These are phyloP conservation scores for Caradrina kadenii DNA, from an alignment of 2,888 invertebrate genomes.

Conservation along the genomic window DNA sequence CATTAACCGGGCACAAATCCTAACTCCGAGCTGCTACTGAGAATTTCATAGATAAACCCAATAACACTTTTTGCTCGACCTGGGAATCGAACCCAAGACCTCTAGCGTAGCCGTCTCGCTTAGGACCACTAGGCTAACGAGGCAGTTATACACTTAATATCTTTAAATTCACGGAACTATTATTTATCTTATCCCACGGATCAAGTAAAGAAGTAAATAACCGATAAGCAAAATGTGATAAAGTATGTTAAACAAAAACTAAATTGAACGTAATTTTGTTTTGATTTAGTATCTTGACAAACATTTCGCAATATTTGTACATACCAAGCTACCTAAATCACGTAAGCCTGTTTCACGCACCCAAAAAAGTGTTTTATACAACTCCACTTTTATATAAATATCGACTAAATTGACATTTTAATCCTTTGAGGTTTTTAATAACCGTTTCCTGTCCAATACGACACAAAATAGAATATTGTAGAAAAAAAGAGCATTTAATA, in stretches of 20 bases:
- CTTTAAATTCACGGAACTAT: no score
- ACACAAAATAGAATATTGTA: slow-evolving; percentile 71
- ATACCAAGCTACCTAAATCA: slow-evolving; percentile 26
- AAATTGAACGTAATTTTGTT: slow-evolving; percentile 5
- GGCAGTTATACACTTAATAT: no score
- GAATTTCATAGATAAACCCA: no score
- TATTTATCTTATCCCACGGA: no score
- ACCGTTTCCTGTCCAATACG: slow-evolving; percentile 80
- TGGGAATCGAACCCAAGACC: no score
- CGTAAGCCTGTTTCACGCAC: slow-evolving; percentile 49
- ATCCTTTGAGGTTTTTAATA: slow-evolving; percentile 76
- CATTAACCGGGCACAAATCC: no score
- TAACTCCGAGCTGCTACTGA: no score
- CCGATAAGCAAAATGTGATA: neutral
- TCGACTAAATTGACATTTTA: slow-evolving; percentile 64
- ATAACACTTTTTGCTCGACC: no score
- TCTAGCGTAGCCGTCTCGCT: no score
- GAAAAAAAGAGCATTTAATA: slow-evolving; percentile 87
- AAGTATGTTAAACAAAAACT: neutral
- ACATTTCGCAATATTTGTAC: slow-evolving; percentile 21
- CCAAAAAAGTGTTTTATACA: slow-evolving; percentile 41
- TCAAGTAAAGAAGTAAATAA: no score
- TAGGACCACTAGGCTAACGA: no score
- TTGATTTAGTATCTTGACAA: neutral
- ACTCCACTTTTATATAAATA: slow-evolving; percentile 52